A percentile compares a stretch with the other conserved stretches of the same genome.
Conservation (phyloP, 2,888 invertebrate species). For the Operophtera brumata region DNA sequence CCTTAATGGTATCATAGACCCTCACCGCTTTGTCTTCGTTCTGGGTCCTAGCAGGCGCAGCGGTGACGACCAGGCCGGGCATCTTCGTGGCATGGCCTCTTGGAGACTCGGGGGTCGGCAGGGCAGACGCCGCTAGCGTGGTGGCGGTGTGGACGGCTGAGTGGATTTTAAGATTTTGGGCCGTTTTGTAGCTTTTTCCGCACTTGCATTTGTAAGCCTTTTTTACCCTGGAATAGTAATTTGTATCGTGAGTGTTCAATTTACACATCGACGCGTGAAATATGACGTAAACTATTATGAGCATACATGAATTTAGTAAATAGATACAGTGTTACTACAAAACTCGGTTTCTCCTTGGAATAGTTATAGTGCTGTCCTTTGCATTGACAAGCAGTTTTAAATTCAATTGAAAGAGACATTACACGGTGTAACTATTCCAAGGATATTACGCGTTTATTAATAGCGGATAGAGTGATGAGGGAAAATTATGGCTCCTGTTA, state of each 20-base stretch:
- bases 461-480: too few relatives aligned
- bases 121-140: conserved; percentile 4
- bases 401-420: too few relatives aligned
- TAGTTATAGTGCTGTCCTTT: too few relatives aligned
- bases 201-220: conserved; percentile 92
- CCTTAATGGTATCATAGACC: conserved; percentile 67
- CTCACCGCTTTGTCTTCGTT: conserved; percentile 65
- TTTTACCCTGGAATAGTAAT: conserved; percentile 81
- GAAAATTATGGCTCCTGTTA: too few relatives aligned
- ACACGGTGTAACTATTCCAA: too few relatives aligned
- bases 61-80: conserved; percentile 68
- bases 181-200: conserved; percentile 92
- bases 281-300: too few relatives aligned
- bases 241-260: not conserved
- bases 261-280: not conserved
- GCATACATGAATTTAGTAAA: too few relatives aligned
- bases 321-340: too few relatives aligned
- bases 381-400: too few relatives aligned
- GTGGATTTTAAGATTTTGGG: conserved; percentile 89
- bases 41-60: conserved; percentile 53
- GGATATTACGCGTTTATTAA: too few relatives aligned
- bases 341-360: too few relatives aligned
- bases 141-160: conserved; percentile 50
- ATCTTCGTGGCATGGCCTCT: conserved; percentile 44
- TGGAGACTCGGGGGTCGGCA: conserved; percentile 21